Base-by-base conservation (phyloP, 2,797 vertebrate genomes). In the Crocodylus rhombifer region DNA sequence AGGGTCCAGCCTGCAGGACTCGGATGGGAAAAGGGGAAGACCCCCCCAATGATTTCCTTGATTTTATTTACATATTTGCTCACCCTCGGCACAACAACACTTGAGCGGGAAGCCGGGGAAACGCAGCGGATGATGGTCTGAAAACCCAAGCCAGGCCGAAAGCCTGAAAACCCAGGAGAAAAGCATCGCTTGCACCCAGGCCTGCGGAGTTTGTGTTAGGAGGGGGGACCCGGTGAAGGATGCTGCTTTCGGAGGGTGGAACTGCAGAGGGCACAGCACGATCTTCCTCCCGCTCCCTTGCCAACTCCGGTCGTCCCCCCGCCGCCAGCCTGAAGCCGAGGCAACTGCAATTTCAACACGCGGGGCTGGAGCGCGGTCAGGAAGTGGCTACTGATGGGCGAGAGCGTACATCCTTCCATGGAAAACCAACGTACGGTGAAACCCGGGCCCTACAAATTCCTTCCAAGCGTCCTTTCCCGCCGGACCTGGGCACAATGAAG, bases 401-500 rank as follows among this genome's bases (percentile, higher is more conserved):
- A 95, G 93, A 95, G 93, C 83, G 84, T 96, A 80, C 96, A 91
- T 61, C 88, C 92, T 97, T 97, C 95, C 95, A 96, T 93, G 94
- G 94, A 96, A 96, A 96, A 95, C 88, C 85, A 88, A 94, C 88
- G 74, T 90, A 95, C 65, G 88, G 77, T 2, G 4, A 96, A 93
- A 94, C 95, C 84, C 89, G 93, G 85, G 95, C 95, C 93, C 97
- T 97, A 94, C 94, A 94, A 86, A 96, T 95, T 96, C 96, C 42
- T 94, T 96, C 92, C 94, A 95, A 92, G 97, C 95, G 94, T 87
- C 93, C 96, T 96, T 95, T 92, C 91, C 95, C 95, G 84, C 97
- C 97, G 97, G 95, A 95, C 97, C 90, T 91, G 21, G 21, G 95
- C 95, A 98, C 97, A 97, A 97, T 97, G 97, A 94, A 94, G 93